Evolutionary conservation across 2,888 invertebrate genomes (phyloP).

Genomic region (Sarcophaga carnaria): DNA sequence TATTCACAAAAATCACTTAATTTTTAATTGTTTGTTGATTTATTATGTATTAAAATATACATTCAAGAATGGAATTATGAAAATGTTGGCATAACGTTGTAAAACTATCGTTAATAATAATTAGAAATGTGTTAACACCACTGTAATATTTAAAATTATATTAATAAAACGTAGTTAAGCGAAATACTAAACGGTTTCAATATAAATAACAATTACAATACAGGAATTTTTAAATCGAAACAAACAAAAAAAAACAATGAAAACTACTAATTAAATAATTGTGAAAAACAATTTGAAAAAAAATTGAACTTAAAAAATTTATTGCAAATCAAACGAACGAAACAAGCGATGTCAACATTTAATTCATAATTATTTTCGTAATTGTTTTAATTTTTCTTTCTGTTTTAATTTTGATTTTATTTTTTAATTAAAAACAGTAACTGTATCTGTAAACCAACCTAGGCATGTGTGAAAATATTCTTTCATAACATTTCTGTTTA

Average conservation of each 20-base stretch:
- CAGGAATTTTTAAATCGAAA: slow-evolving; percentile 68
- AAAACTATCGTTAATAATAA: slow-evolving; percentile 56
- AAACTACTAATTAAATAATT: slow-evolving; percentile 54
- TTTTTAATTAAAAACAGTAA: background rate
- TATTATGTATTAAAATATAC: slow-evolving; percentile 55
- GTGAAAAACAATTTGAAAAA: slow-evolving; percentile 16
- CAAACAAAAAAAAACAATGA: slow-evolving; percentile 59
- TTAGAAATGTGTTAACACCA: slow-evolving; percentile 38
- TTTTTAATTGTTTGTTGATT: too few relatives aligned
- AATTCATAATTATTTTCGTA: slow-evolving; percentile 71
- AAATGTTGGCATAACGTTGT: slow-evolving; percentile 81
- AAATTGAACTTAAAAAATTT: too few relatives aligned
- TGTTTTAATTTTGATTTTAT: slow-evolving; percentile 8
- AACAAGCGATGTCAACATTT: slow-evolving; percentile 82
- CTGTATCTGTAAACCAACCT: too few relatives aligned
- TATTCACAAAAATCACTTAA: too few relatives aligned
- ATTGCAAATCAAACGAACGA: slow-evolving; percentile 31
- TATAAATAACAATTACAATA: slow-evolving; percentile 70
- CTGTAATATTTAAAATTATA: slow-evolving; percentile 41
- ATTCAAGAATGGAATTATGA: slow-evolving; percentile 71
- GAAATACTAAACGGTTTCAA: slow-evolving; percentile 60
- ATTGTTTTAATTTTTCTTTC: slow-evolving; percentile 1
- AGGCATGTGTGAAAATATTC: too few relatives aligned
- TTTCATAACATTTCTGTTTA: too few relatives aligned
- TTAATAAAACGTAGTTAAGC: slow-evolving; percentile 39